Evolutionary conservation across 1,140 invertebrate species (phyloP).

Genomic region (Psix sp.): DNA sequence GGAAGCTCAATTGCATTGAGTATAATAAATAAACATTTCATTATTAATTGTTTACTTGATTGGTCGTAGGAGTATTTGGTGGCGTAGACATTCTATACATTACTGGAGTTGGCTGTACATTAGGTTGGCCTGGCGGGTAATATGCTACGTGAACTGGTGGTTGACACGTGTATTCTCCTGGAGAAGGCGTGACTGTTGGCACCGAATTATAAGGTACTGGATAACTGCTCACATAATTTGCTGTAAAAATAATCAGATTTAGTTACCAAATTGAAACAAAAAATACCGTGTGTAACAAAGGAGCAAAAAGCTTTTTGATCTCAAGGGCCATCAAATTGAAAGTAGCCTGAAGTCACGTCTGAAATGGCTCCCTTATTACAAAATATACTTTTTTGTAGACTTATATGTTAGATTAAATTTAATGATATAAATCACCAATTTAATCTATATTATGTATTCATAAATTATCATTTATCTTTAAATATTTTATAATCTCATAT

Average conservation of each 20-base stretch:
- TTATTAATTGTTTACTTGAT: slow-evolving; percentile 61
- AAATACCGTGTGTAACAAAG: too few species aligned
- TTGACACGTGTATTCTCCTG: slow-evolving; percentile 70
- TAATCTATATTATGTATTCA: too few species aligned
- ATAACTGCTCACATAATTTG: slow-evolving; percentile 72
- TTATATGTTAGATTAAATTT: too few species aligned
- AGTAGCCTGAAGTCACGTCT: too few species aligned
- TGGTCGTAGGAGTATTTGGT: slow-evolving; percentile 73
- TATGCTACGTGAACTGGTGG: slow-evolving; percentile 72
- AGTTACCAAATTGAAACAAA: too few species aligned
- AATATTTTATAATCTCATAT: not conserved
- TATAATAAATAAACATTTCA: not conserved
- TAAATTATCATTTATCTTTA: not conserved
- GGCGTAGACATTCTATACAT: slow-evolving; percentile 75
- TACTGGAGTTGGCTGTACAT: slow-evolving; percentile 70
- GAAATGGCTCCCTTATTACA: too few species aligned
- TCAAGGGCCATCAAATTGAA: too few species aligned
- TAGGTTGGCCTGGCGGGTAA: slow-evolving; percentile 67
- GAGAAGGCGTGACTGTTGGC: slow-evolving; percentile 64
- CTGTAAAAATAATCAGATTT: slow-evolving; percentile 60
- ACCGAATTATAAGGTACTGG: slow-evolving; percentile 72
- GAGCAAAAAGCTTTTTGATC: not conserved
- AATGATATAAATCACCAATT: too few species aligned
- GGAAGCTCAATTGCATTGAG: too few species aligned
- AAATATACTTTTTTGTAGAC: too few species aligned